Percentiles rank a stretch among this genome's conserved stretches.
phyloP scores from a whole-genome alignment of 2,888 invertebrate genomes.

The Dusona sp. region DNA sequence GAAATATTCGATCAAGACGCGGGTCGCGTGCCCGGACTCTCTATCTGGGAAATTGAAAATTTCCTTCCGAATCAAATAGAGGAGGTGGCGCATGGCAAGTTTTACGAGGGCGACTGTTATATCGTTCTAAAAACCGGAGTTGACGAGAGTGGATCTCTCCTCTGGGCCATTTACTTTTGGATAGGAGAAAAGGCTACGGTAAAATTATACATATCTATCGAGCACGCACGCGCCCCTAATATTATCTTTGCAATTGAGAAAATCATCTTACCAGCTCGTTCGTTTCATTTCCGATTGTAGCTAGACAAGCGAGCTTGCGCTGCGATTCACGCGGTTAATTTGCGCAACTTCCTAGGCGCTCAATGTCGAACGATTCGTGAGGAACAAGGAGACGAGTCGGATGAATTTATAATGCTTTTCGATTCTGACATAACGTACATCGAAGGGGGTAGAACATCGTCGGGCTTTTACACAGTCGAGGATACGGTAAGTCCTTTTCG shows the following conservation, averaged over 20 bases:
- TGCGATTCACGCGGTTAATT: constrained; percentile 99
- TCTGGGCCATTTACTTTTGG: constrained; percentile 99
- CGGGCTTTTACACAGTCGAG: constrained; percentile 98
- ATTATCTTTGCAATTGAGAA: neutral
- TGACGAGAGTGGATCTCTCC: constrained; percentile 93
- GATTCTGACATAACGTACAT: constrained; percentile 96
- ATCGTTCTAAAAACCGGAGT: constrained; percentile 95
- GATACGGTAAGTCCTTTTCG: constrained; percentile 88
- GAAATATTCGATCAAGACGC: constrained; percentile 98
- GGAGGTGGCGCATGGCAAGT: constrained; percentile 97
- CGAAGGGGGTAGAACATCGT: constrained; percentile 98
- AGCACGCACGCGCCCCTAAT: neutral
- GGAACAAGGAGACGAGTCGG: constrained; percentile 98
- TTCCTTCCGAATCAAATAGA: constrained; percentile 98
- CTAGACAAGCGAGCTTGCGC: constrained; percentile 98
- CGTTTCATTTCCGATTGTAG: constrained; percentile 82
- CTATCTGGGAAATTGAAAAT: constrained; percentile 99
- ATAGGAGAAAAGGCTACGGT: constrained; percentile 98
- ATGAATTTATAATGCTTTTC: constrained; percentile 97
- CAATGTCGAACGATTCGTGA: constrained; percentile 97
- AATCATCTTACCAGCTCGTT: neutral
- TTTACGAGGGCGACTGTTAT: constrained; percentile 99
- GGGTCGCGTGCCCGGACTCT: constrained; percentile 95
- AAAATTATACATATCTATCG: constrained; percentile 79
- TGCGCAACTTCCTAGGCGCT: constrained; percentile 97